A percentile compares a stretch with the other conserved stretches of the same genome.
Evolutionary conservation across 92 coral and sea anemone genomes (phyloP).

Genomic region (Plumapathes pennacea): DNA sequence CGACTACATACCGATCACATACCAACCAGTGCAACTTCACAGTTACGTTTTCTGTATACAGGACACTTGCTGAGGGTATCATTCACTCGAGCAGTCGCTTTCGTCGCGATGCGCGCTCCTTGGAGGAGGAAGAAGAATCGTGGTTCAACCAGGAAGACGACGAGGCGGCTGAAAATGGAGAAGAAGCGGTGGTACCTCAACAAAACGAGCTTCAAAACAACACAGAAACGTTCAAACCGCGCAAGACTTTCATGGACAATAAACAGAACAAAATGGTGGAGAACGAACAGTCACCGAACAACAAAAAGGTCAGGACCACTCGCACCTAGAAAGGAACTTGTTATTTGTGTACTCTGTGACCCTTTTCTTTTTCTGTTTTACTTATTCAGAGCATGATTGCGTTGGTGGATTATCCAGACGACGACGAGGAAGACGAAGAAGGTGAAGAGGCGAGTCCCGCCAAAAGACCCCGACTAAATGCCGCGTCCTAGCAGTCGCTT

Average conservation of each 20-base stretch:
- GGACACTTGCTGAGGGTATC: too few species aligned
- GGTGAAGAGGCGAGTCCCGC: conserved; percentile 68
- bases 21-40: neutral
- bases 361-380: neutral
- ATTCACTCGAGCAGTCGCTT: conserved; percentile 93
- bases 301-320: conserved; percentile 62
- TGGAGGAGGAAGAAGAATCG: conserved; percentile 91
- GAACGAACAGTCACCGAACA: conserved; percentile 41
- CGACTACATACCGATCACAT: neutral
- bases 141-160: conserved; percentile 96
- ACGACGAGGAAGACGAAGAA: conserved; percentile 91
- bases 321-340: too few species aligned
- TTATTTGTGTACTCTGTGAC: too few species aligned
- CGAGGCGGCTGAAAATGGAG: conserved; percentile 78
- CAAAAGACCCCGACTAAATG: conserved; percentile 87
- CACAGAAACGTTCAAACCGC: conserved; percentile 61
- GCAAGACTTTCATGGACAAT: conserved; percentile 60
- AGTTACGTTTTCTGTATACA: too few species aligned
- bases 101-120: conserved; percentile 90
- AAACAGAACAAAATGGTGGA: conserved; percentile 43
- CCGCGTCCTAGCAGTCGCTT: conserved; percentile 2
- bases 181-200: conserved; percentile 58
- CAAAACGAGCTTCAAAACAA: conserved; percentile 57
- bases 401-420: conserved; percentile 88
- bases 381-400: conserved; percentile 26